Evolutionary conservation across 2,113 vertebrate species (phyloP), one percentile per base, ranked within the genome.

Genomic region (Antechinus stuartii): DNA sequence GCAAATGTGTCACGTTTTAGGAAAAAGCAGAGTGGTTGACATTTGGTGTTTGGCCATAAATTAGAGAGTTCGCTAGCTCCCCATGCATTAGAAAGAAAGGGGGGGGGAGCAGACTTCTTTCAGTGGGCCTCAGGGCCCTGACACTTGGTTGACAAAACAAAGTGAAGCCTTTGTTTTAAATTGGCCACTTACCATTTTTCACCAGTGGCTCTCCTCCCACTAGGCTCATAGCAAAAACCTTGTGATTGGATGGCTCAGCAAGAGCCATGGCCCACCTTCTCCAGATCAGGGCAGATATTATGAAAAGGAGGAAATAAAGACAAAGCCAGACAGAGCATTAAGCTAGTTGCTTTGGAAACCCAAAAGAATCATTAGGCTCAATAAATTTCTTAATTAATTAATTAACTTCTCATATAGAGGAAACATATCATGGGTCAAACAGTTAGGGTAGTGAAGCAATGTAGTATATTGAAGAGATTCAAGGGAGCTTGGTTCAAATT

Each of bases 1-100:
- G 97, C 61, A 96, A 26, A 97, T 97, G 55, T 96, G 96, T 90
- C 8, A 76, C 54, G 0, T 91, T 26, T 96, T 94, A 96, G 96
- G 76, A n/a, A 95, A 96, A 90, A 26, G 49, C 49, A 47, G 46
- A 90, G 90, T 90, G 24, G 90, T 47, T 90, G 90, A 47, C 90
- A 90, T 90, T 90, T 94, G 47, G 23, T 97, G 96, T 91, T 94
- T 95, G 92, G 84, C 92, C 42, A 47, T 95, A 96, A 97, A 97
- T 96, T 93, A 95, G 14, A 68, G 61, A 96, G 92, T 93, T 96
- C 2, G 93, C 68, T 95, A 91, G 96, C 91, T 95, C 54, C 3
- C 12, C 91, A 22, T 19, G 95, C 30, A 84, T 93, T 95, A 95
- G 52, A 26, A 94, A 25, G 8, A 49, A 95, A 95, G 30, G 2